Base-by-base conservation (phyloP, 2,797 vertebrate species). In the Periparus ater region DNA sequence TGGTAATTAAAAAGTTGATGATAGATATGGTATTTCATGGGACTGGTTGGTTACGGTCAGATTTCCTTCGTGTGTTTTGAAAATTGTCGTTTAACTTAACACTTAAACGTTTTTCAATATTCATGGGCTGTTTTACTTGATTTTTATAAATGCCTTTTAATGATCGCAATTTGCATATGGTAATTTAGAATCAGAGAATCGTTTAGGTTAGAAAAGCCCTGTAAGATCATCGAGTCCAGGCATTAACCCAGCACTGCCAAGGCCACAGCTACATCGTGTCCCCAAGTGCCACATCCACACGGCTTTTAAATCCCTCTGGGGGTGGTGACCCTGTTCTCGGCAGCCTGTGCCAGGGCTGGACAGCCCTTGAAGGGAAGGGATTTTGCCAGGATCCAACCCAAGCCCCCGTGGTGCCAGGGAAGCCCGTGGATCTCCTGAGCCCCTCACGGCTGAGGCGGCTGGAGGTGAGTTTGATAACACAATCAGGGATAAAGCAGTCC, bases 1-100 rank as follows among this genome's bases (percentile, higher is more conserved):
- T 93, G 96, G 96, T 97, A 97, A 97, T 97, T 97, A 97, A 97
- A 97, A 97, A 97, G 92, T 95, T 96, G 95, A 96, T 93, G 91
- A 93, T 95, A 86, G 93, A 95, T 95, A 94, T 4, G 84, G 85
- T 72, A 91, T 96, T 97, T 97, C 85, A 44, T 74, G 91, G 81
- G 94, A 94, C 96, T 85, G 95, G 70, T 85, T 96, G 53, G 87
- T 94, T 94, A 57, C 61, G 55, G 83, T 90, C 97, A 54, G 88
- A 91, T 93, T 93, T 91, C 92, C 95, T 94, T 38, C 45, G 68
- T 90, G 94, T 96, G 96, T 93, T 95, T 93, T 91, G 94, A 89
- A 94, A 96, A 94, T 96, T 95, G 94, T 94, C 96, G 30, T 91
- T 96, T 96, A 85, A 61, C 91, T 96, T 86, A 8, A 88, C 72